These are phyloP conservation scores for Trachops cirrhosus DNA, from an alignment of 2,797 vertebrate genomes.

Conservation along the genomic window DNA sequence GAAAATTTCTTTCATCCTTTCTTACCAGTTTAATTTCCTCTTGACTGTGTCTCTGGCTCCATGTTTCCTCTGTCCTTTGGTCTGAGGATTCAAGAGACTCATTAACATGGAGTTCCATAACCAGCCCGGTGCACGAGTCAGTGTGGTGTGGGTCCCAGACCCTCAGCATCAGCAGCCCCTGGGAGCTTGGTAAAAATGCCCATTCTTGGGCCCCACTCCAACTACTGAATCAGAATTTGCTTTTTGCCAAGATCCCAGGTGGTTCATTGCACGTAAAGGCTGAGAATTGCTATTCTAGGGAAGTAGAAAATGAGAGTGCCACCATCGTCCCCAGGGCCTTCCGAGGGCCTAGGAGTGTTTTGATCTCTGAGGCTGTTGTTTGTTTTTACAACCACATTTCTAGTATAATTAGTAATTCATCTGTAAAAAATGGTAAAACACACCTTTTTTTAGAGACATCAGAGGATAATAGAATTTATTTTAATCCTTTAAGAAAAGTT, in stretches of 20 bases:
- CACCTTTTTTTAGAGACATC: neutral
- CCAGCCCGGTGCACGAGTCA: neutral
- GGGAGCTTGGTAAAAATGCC: neutral
- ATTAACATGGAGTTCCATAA: neutral
- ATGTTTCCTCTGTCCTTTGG: neutral
- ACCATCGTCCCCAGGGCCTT: neutral
- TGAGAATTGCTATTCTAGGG: neutral
- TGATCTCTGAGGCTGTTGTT: neutral
- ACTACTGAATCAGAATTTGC: neutral
- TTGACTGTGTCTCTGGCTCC: neutral
- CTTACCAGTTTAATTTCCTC: neutral
- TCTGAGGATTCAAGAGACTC: neutral
- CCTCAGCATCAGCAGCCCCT: neutral
- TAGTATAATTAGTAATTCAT: neutral
- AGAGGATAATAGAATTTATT: neutral
- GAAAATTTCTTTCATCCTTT: constrained; percentile 12
- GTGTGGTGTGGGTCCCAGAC: neutral
- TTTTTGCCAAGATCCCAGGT: neutral
- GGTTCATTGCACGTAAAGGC: neutral
- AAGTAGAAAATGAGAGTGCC: neutral
- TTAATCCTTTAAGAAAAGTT: neutral
- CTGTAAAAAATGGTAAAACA: neutral
- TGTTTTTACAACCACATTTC: neutral
- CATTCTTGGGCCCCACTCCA: neutral
- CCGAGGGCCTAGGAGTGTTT: neutral